Evolutionary conservation across 2,888 invertebrate genomes (phyloP).

Genomic region (Sarcophaga caerulescens): DNA sequence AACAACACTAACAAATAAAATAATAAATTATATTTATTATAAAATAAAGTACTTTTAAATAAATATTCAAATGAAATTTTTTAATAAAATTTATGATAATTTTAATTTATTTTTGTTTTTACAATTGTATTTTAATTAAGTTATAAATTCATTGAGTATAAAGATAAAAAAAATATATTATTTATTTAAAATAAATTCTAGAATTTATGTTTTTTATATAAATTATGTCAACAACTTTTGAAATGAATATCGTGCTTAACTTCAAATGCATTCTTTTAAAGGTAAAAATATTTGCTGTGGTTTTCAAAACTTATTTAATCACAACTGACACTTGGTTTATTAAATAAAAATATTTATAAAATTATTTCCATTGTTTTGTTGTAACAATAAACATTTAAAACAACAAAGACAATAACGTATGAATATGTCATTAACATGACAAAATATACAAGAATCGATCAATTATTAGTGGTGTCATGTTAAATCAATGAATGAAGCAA

Average conservation of each 20-base stretch:
- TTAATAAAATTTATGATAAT: not conserved
- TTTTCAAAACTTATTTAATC: slow-evolving; percentile 16
- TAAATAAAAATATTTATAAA: slow-evolving; percentile 1
- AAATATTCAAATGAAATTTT: too few species aligned
- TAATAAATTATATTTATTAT: too few species aligned
- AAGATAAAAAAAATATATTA: not conserved
- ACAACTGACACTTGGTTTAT: not conserved
- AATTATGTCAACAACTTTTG: slow-evolving; percentile 23
- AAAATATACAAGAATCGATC: slow-evolving; percentile 13
- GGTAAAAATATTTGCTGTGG: not conserved
- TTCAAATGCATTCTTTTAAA: not conserved
- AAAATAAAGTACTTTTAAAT: too few species aligned
- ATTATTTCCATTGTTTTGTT: not conserved
- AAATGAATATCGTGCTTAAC: not conserved
- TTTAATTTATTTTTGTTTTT: not conserved
- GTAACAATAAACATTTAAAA: not conserved
- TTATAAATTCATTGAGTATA: slow-evolving; percentile 16
- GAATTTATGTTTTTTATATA: too few species aligned
- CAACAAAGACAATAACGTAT: not conserved
- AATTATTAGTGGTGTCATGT: not conserved
- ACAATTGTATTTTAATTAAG: not conserved
- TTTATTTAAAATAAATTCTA: not conserved
- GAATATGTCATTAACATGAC: not conserved
- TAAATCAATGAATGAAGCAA: not conserved
- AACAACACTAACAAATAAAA: too few species aligned